Evolutionary conservation across 2,113 vertebrate species (phyloP), one percentile per base, ranked within the genome.

Genomic region (Oxyura jamaicensis): DNA sequence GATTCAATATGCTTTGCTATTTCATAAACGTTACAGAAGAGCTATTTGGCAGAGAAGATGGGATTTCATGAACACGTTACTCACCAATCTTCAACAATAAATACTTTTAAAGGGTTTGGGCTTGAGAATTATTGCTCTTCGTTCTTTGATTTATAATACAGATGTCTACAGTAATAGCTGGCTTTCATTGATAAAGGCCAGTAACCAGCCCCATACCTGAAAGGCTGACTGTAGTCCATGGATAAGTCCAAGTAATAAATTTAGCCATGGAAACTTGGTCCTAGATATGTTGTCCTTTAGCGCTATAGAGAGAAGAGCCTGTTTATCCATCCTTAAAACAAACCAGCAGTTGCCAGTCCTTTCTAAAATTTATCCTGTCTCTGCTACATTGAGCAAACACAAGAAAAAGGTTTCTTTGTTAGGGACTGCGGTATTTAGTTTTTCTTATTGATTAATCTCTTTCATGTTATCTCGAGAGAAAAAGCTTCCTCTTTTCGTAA

Each of bases 71-170:
- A 44, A 62, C 69, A 48, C 5, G 59, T 87, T 69, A 50, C 78
- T 91, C 66, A 9, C 83, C 86, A 25, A 66, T 63, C 26, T 36
- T 55, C 69, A 66, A 69, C 71, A 91, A 80, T 95, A 87, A 81
- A 84, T 75, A 77, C 92, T 95, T 31, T 83, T 56, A 66, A 90
- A 46, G 62, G 87, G 67, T 74, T 85, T 39, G 81, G 83, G 50
- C 42, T 65, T 83, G 83, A 84, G 83, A 39, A 77, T 56, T 79
- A 66, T 42, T 59, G 44, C 28, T 83, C 69, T 46, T 33, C n/a
- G 69, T 74, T 78, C 71, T 52, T 81, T 80, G 88, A 73, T 78
- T 90, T 53, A 17, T 83, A 63, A 92, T 83, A 19, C 55, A 12
- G 31, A 33, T 72, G 65, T 88, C 66, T 86, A 82, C 71, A 80